phyloP scores from a whole-genome alignment of 2,113 vertebrate species.

The Noctilio leporinus region DNA sequence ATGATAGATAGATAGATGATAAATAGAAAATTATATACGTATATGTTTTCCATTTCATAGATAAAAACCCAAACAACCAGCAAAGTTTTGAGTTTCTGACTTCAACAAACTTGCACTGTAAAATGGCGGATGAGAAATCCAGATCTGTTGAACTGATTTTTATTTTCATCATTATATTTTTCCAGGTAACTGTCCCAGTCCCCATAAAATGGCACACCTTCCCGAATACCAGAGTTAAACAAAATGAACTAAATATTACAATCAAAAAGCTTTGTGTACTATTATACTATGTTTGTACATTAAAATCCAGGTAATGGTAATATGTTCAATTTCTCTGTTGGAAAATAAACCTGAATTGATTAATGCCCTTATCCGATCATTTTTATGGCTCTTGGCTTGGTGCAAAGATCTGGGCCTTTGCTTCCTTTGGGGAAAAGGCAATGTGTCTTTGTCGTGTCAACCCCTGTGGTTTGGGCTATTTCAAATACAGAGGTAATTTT shows the following conservation, averaged over 20 bases:
- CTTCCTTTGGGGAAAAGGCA: not conserved
- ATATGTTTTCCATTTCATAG: not conserved
- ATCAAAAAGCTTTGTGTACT: not conserved
- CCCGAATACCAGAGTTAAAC: not conserved
- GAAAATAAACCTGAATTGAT: not conserved
- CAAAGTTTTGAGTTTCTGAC: not conserved
- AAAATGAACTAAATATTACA: not conserved
- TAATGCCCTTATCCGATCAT: not conserved
- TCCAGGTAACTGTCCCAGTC: not conserved
- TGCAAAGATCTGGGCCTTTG: not conserved
- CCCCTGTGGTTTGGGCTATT: not conserved
- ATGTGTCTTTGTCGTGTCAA: not conserved
- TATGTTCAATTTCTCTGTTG: not conserved
- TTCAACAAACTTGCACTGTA: not conserved
- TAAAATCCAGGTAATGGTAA: not conserved
- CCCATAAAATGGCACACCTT: not conserved
- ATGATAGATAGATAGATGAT: not conserved
- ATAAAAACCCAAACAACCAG: not conserved
- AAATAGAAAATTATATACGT: too few relatives aligned
- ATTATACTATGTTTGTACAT: not conserved
- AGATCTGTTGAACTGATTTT: not conserved
- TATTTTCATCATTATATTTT: not conserved
- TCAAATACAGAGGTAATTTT: slow-evolving; percentile 5
- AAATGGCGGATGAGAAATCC: not conserved
- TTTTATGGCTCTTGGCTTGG: not conserved